These are phyloP conservation scores for Drosophila leontia DNA, from an alignment of 1,140 invertebrate genomes.

Conservation along the genomic window DNA sequence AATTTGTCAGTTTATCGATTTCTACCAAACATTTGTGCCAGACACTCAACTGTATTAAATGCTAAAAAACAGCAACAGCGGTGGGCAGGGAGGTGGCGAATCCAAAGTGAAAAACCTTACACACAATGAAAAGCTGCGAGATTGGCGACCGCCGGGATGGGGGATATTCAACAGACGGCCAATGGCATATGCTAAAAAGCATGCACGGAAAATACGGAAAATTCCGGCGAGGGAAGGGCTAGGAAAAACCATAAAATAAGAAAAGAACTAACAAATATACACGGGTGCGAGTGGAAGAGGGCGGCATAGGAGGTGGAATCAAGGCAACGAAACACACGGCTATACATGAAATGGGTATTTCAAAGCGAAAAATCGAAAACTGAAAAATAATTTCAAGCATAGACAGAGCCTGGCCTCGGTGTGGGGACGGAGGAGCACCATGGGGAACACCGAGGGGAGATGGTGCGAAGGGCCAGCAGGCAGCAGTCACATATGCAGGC, in stretches of 20 bases:
- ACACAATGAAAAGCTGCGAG: conserved; percentile 80
- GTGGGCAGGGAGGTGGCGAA: conserved; percentile 10
- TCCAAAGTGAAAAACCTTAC: conserved; percentile 81
- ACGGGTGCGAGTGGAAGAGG: not conserved
- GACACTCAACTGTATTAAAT: conserved; percentile 84
- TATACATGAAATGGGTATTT: conserved; percentile 78
- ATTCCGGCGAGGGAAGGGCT: conserved; percentile 53
- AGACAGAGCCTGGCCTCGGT: conserved; percentile 25
- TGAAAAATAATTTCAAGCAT: conserved; percentile 81
- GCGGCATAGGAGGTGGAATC: conserved; percentile 32
- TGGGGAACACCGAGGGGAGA: not conserved
- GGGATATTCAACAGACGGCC: conserved; percentile 57
- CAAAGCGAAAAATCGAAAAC: conserved; percentile 83
- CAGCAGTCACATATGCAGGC: conserved; percentile 74
- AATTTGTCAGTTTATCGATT: conserved; percentile 84
- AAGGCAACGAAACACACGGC: conserved; percentile 58
- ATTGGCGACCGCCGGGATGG: conserved; percentile 16
- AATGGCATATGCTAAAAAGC: conserved; percentile 82
- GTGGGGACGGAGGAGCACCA: not conserved
- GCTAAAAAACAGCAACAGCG: conserved; percentile 80
- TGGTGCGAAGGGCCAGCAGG: conserved; percentile 6
- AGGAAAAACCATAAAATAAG: conserved; percentile 52
- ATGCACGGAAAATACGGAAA: conserved; percentile 71
- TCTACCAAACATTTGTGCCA: conserved; percentile 84
- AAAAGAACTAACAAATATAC: conserved; percentile 29